Evolutionary conservation across 2,888 invertebrate genomes (phyloP).

Genomic region (Napeogenes inachia): DNA sequence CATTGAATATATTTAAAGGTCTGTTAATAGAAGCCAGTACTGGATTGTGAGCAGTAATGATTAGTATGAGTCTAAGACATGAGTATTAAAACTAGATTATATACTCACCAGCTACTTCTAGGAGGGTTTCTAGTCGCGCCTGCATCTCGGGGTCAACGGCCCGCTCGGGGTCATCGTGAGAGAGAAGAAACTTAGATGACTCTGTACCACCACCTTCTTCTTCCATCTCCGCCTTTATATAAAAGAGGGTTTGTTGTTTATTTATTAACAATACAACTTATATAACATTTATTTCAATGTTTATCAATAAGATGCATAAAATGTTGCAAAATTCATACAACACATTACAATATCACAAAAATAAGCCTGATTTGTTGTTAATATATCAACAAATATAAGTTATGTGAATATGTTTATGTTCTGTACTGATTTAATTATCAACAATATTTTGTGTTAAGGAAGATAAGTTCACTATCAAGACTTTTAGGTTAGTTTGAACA

Average conservation of each 20-base stretch:
- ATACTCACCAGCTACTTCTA: slow-evolving; percentile 89
- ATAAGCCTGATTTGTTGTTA: slow-evolving; percentile 26
- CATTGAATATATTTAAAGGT: slow-evolving; percentile 14
- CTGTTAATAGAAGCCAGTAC: neutral
- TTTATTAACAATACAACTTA: neutral
- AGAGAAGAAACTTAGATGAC: slow-evolving; percentile 71
- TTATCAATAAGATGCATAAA: neutral
- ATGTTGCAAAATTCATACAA: neutral
- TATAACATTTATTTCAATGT: slow-evolving; percentile 7
- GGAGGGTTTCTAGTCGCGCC: slow-evolving; percentile 92
- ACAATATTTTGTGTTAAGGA: slow-evolving; percentile 31
- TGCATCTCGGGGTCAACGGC: slow-evolving; percentile 91
- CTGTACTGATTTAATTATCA: slow-evolving; percentile 28
- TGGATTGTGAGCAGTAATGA: no score
- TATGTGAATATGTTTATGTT: slow-evolving; percentile 32
- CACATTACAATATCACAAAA: slow-evolving; percentile 15
- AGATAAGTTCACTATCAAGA: slow-evolving; percentile 22
- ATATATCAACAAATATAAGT: slow-evolving; percentile 29
- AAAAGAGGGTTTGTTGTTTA: neutral
- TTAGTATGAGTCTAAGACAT: no score
- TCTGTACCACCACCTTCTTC: slow-evolving; percentile 69
- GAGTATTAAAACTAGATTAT: neutral
- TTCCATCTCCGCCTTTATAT: slow-evolving; percentile 70
- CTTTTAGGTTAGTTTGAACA: slow-evolving; percentile 33
- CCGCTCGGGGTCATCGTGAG: slow-evolving; percentile 80